Evolutionary conservation across 2,888 invertebrate species (phyloP).

Genomic region (Temnothorax unifasciatus): DNA sequence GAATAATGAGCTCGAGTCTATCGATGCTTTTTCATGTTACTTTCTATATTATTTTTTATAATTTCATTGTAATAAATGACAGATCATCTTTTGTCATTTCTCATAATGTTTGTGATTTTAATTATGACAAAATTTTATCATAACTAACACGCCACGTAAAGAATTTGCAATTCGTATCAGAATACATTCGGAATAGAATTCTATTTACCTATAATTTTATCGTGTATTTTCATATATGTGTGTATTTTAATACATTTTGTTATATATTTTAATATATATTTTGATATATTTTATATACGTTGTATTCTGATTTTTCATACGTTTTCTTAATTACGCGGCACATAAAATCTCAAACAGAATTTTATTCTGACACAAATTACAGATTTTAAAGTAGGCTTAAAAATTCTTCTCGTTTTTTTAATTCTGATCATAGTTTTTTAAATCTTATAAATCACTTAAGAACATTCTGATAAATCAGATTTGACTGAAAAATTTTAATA

Average conservation of each 20-base stretch:
- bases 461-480: neutral
- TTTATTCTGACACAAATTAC: neutral
- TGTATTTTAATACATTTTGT: neutral
- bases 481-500: neutral
- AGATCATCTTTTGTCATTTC: neutral
- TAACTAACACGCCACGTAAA: neutral
- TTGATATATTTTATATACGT: neutral
- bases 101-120: neutral
- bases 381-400: neutral
- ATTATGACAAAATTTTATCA: neutral
- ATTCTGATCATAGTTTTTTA: neutral
- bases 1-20: neutral
- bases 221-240: neutral
- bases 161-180: neutral
- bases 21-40: neutral
- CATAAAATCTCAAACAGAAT: neutral
- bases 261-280: neutral
- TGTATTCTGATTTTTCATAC: neutral
- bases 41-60: neutral
- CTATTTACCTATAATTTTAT: neutral
- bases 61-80: slow-evolving; percentile 6
- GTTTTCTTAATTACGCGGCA: neutral
- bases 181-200: neutral
- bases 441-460: neutral
- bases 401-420: neutral